Percentiles rank a stretch among this genome's conserved stretches.
Evolutionary conservation across 2,113 vertebrate genomes (phyloP).

Genomic region (Sula dactylatra): DNA sequence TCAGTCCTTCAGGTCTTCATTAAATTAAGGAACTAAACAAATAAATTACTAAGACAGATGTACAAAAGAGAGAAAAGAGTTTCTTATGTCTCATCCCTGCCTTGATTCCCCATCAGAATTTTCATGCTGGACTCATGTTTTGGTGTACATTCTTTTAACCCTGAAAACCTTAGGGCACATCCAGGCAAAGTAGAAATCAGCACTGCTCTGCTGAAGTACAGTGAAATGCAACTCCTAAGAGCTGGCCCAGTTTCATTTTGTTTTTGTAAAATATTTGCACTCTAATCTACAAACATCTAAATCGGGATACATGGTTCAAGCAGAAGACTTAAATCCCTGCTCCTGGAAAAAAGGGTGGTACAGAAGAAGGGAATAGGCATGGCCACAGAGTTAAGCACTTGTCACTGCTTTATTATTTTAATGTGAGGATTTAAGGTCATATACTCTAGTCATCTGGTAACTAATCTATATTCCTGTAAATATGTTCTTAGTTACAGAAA

Average conservation of each 20-base stretch:
- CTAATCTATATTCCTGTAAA: neutral
- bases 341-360: neutral
- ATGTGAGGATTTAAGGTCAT: neutral
- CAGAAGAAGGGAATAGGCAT: neutral
- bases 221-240: neutral
- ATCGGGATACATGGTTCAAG: neutral
- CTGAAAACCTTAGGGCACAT: neutral
- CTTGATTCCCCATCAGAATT: neutral
- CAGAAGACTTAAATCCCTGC: neutral
- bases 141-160: neutral
- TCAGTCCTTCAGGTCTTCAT: neutral
- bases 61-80: neutral
- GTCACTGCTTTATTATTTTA: neutral
- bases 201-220: neutral
- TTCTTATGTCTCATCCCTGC: neutral
- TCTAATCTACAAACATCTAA: neutral
- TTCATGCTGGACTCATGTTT: neutral
- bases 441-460: neutral
- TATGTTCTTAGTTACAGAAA: slow-evolving; percentile 29
- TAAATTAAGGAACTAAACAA: neutral
- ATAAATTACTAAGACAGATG: neutral
- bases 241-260: neutral
- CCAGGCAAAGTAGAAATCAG: neutral
- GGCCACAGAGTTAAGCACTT: neutral
- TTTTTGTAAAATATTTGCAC: neutral